Evolutionary conservation across 2,113 vertebrate genomes (phyloP).

Genomic region (Cricetomys ansorgei): DNA sequence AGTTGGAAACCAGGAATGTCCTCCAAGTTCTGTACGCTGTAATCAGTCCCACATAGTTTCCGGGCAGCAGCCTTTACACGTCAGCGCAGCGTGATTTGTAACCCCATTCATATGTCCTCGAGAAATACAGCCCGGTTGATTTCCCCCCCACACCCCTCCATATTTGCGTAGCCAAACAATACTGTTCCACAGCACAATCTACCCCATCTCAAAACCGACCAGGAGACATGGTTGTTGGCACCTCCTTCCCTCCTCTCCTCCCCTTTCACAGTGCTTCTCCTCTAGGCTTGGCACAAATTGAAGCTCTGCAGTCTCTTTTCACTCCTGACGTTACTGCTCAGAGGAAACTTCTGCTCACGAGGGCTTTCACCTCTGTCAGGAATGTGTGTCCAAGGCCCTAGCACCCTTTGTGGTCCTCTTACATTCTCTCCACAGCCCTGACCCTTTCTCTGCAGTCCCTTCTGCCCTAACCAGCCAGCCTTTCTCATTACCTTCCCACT

Average conservation of each 20-base stretch:
- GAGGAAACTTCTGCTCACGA: not conserved
- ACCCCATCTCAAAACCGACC: not conserved
- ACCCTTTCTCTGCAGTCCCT: not conserved
- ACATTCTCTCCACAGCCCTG: not conserved
- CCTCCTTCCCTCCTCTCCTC: not conserved
- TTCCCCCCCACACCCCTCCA: too few species aligned
- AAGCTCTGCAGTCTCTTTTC: not conserved
- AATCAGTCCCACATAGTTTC: slow-evolving; percentile 70
- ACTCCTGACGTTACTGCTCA: not conserved
- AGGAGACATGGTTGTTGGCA: not conserved
- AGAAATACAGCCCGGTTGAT: slow-evolving; percentile 59
- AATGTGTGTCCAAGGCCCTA: accelerated
- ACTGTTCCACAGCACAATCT: not conserved
- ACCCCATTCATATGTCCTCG: slow-evolving; percentile 65
- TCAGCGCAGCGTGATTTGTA: slow-evolving; percentile 65
- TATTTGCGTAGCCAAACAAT: slow-evolving; percentile 52
- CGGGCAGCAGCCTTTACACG: slow-evolving; percentile 58
- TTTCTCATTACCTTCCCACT: not conserved
- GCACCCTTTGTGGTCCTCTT: not conserved
- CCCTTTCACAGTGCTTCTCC: not conserved
- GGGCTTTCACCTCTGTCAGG: not conserved
- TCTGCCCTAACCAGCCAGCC: accelerated
- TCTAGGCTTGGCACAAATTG: not conserved
- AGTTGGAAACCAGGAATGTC: slow-evolving; percentile 76
- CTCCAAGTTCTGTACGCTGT: slow-evolving; percentile 61